Percentiles rank a stretch among this genome's conserved stretches.
phyloP scores from a whole-genome alignment of 2,113 vertebrate genomes.

The Mus pahari region DNA sequence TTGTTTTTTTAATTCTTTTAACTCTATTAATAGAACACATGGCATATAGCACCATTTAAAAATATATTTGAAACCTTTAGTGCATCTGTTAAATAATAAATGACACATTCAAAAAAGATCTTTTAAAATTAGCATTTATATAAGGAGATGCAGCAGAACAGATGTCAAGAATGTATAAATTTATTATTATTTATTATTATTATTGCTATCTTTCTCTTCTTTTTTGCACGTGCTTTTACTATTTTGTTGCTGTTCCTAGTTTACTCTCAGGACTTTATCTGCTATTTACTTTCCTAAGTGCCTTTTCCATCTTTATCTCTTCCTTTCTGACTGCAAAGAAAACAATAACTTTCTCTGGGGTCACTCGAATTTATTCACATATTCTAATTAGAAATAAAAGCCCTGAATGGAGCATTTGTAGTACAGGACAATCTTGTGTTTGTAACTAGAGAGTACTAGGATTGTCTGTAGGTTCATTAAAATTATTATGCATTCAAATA shows the following conservation, averaged over 20 bases:
- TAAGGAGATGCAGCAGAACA: not conserved
- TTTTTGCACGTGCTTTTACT: not conserved
- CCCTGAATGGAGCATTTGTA: slow-evolving; percentile 62
- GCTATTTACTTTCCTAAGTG: fast-evolving
- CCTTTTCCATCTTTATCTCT: not conserved
- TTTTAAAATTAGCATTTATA: not conserved
- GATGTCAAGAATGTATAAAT: not conserved
- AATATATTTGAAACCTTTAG: not conserved
- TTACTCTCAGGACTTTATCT: fast-evolving
- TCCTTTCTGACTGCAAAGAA: not conserved
- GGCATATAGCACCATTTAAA: not conserved
- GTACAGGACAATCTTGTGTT: slow-evolving; percentile 41
- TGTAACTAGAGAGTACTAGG: slow-evolving; percentile 32
- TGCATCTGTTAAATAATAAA: not conserved
- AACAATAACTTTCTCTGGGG: slow-evolving; percentile 37
- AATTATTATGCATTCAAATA: not conserved
- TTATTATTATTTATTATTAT: not conserved
- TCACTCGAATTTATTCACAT: slow-evolving; percentile 62
- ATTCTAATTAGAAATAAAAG: slow-evolving; percentile 71
- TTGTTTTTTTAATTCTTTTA: not conserved
- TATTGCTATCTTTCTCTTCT: not conserved
- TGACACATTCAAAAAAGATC: not conserved
- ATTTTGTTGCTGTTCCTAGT: not conserved
- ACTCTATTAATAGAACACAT: not conserved
- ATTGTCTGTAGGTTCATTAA: slow-evolving; percentile 29